phyloP scores from a whole-genome alignment of 2,888 invertebrate species.

The Conomelus anceps region DNA sequence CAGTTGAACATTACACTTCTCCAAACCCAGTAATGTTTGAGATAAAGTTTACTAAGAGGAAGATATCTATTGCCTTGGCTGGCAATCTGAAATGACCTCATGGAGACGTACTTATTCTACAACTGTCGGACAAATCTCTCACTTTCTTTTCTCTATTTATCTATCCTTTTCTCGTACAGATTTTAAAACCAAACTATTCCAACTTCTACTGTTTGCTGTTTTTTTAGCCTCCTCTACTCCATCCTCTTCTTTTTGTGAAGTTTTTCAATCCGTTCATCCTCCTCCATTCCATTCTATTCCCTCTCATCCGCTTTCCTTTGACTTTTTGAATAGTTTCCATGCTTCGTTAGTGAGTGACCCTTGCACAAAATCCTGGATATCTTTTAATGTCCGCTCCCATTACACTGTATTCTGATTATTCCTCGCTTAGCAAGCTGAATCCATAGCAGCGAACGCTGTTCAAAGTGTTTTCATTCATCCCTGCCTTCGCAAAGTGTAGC shows the following conservation, averaged over 20 bases:
- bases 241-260: background rate
- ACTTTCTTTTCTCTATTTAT: background rate
- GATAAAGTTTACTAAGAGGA: background rate
- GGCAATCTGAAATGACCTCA: background rate
- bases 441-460: background rate
- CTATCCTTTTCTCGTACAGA: slow-evolving; percentile 2
- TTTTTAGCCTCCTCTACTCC: background rate
- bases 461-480: background rate
- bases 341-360: slow-evolving; percentile 15
- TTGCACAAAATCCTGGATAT: no score
- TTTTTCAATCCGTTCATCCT: slow-evolving; percentile 1
- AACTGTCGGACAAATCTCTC: background rate
- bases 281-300: slow-evolving; percentile 14
- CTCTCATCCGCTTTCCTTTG: slow-evolving; percentile 13
- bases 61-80: background rate
- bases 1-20: background rate
- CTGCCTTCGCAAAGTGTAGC: background rate
- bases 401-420: background rate
- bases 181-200: background rate
- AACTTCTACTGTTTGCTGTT: background rate
- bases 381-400: slow-evolving; percentile 16
- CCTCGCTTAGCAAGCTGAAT: background rate
- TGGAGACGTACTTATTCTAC: background rate
- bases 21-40: background rate
- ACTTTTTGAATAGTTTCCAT: slow-evolving; percentile 12